A percentile compares a stretch with the other conserved stretches of the same genome.
These are phyloP conservation scores for Tupaia chinensis DNA, from an alignment of 2,113 vertebrate species.

Conservation along the genomic window DNA sequence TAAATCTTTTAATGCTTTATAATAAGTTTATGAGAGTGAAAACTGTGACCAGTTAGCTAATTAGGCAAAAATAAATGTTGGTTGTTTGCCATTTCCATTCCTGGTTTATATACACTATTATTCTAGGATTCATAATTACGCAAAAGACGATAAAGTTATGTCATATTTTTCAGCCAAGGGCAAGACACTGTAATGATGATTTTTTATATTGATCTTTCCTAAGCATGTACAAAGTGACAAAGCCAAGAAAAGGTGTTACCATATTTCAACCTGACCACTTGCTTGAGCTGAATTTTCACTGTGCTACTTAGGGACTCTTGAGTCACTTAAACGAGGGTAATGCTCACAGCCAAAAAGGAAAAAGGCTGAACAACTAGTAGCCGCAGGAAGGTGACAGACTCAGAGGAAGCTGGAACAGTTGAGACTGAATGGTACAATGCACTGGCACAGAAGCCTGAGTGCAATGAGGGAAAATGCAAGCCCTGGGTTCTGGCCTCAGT, in stretches of 20 bases:
- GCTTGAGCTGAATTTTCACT: neutral
- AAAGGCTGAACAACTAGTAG: neutral
- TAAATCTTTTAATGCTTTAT: conserved; percentile 26
- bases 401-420: neutral
- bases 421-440: neutral
- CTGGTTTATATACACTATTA: neutral
- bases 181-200: neutral
- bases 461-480: neutral
- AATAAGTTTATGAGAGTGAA: conserved; percentile 19
- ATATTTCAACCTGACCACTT: neutral
- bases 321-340: neutral
- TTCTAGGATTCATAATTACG: neutral
- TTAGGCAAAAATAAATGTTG: conserved; percentile 1
- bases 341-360: neutral
- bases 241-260: neutral
- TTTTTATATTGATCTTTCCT: conserved; percentile 4
- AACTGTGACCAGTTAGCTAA: neutral
- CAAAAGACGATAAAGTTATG: neutral
- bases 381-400: neutral
- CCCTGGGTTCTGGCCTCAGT: neutral
- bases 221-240: neutral
- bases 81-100: neutral
- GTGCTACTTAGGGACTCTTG: neutral
- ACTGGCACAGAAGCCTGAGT: neutral
- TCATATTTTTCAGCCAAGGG: neutral